A percentile compares a stretch with the other conserved stretches of the same genome.
Evolutionary conservation across 1,140 invertebrate genomes (phyloP).

Genomic region (Pseudomyrmex cubaensis): DNA sequence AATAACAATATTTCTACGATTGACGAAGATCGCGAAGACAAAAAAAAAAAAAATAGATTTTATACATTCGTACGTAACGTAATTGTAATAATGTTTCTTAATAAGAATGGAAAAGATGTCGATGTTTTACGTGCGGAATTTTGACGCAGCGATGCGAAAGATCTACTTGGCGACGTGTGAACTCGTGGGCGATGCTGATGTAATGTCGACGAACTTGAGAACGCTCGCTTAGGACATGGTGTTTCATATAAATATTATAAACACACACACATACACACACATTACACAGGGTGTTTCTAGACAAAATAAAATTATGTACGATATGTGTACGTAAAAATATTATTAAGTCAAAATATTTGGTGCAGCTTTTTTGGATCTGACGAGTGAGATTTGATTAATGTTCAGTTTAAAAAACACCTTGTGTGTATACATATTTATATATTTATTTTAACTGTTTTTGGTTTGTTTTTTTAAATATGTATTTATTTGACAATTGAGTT

Average conservation of each 20-base stretch:
- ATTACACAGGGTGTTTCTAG: too few relatives aligned
- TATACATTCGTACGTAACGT: constrained; percentile 83
- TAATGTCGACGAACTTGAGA: background rate
- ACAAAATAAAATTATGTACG: too few relatives aligned
- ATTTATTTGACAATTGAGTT: constrained; percentile 38
- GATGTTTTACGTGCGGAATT: constrained; percentile 69
- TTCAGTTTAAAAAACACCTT: too few relatives aligned
- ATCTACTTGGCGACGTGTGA: background rate
- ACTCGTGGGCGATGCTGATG: background rate
- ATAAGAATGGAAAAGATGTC: constrained; percentile 68
- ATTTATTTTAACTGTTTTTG: background rate
- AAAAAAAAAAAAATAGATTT: constrained; percentile 70
- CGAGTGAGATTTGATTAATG: too few relatives aligned
- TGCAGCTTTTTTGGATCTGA: too few relatives aligned
- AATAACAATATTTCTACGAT: constrained; percentile 72
- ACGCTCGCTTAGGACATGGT: constrained; percentile 12
- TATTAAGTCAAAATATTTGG: too few relatives aligned
- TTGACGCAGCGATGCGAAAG: constrained; percentile 24
- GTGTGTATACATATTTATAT: too few relatives aligned
- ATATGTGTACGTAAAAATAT: too few relatives aligned
- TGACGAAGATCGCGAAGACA: constrained; percentile 1
- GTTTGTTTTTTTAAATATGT: constrained; percentile 24
- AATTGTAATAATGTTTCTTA: constrained; percentile 76
- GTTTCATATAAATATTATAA: background rate
- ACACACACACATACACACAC: too few relatives aligned